Base-by-base conservation (phyloP, 2,113 vertebrate species). In the Paracanthobrama guichenoti region DNA sequence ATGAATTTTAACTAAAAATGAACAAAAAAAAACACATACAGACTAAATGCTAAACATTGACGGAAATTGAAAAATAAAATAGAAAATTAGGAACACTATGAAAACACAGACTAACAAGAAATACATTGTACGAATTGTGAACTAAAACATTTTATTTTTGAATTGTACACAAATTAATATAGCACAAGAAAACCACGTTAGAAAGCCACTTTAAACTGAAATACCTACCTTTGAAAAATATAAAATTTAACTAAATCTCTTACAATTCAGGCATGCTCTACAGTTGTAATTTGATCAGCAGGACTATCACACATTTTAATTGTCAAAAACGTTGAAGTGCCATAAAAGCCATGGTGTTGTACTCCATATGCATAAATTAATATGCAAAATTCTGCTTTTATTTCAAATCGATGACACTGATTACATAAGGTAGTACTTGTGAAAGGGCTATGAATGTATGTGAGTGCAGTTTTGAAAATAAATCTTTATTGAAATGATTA, bases 61-160 rank as follows among this genome's bases (percentile, higher is more conserved):
- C 42, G 8, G 14, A 60, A 62, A 53, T 59, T 13, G 44, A 77
- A 81, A 72, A 2, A 82, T 20, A 3, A 22, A 22, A 22, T 55
- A 8, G 6, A 74, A 69, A 75, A 74, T 53, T 48, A 16, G 26
- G 57, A 50, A 79, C 13, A 16, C 26, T 86, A 81, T 85, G 84
- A 79, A 87, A 86, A 86, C 81, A 86, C 83, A 88, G 85, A 90
- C 89, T 86, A 90, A 85, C 82, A 92, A 87, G 87, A 90, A 89
- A 90, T 91, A 89, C 88, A 89, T 87, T 75, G 89, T 89, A 90
- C 87, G 89, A 89, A 88, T 89, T 87, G 87, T 90, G 86, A 89
- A 89, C 91, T 91, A 90, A 88, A 90, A 75, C 74, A 89, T 90
- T 92, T 92, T 91, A 92, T 91, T 91, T 86, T 90, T 85, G 84